These are phyloP conservation scores for Buphagus erythrorhynchus DNA, from an alignment of 2,797 vertebrate genomes.

Conservation along the genomic window DNA sequence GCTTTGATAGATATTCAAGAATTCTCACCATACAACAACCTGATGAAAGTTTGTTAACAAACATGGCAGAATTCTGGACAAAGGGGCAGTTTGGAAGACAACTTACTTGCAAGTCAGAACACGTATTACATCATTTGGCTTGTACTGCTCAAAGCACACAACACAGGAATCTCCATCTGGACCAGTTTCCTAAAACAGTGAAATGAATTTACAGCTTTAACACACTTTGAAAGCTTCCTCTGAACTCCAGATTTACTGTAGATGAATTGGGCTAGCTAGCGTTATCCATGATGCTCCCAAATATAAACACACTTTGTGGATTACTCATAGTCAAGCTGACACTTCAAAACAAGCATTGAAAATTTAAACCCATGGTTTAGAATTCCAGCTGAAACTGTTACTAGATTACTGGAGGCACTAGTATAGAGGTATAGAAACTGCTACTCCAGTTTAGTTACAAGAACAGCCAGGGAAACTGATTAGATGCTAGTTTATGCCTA, in stretches of 20 bases:
- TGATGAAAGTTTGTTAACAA: not conserved
- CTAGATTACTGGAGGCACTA: not conserved
- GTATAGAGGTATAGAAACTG: not conserved
- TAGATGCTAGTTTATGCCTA: not conserved
- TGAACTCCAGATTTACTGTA: not conserved
- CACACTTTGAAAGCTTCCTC: not conserved
- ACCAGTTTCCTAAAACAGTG: conserved; percentile 77
- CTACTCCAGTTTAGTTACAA: not conserved
- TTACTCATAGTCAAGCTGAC: not conserved
- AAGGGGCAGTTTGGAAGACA: not conserved
- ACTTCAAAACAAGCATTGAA: not conserved
- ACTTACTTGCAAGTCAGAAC: conserved; percentile 92
- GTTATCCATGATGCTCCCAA: not conserved
- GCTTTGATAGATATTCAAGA: not conserved
- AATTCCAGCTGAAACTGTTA: not conserved
- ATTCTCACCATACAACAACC: not conserved
- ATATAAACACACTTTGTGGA: not conserved
- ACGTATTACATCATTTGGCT: conserved; percentile 87
- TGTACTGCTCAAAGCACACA: conserved; percentile 92
- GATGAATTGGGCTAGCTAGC: not conserved
- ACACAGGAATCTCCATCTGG: conserved; percentile 87
- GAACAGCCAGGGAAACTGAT: not conserved
- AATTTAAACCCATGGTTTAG: not conserved
- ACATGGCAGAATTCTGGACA: not conserved
- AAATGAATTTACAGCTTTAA: not conserved